Evolutionary conservation across 2,113 vertebrate genomes (phyloP).

Genomic region (Myrmophylax atrothorax): DNA sequence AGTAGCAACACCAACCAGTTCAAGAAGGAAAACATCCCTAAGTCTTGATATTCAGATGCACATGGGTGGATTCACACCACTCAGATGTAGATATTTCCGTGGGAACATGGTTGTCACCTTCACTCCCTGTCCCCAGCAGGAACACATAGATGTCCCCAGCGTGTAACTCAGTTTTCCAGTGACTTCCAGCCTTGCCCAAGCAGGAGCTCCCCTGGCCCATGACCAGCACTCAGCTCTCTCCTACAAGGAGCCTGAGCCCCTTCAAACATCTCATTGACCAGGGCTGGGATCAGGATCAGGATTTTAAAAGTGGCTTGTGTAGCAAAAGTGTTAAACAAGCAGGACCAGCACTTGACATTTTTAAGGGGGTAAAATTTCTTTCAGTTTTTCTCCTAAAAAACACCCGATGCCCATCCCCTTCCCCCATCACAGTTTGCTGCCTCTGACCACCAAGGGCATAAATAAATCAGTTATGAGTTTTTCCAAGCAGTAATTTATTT

Average conservation of each 20-base stretch:
- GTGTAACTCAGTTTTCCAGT: fast-evolving
- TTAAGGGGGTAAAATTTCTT: background rate
- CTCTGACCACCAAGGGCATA: background rate
- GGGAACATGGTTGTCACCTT: background rate
- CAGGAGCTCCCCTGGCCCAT: background rate
- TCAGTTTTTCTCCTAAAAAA: background rate
- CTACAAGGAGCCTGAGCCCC: background rate
- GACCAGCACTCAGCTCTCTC: background rate
- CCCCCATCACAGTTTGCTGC: background rate
- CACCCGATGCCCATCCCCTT: background rate
- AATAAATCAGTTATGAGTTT: slow-evolving; percentile 33
- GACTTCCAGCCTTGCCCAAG: fast-evolving
- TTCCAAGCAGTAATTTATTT: slow-evolving; percentile 25
- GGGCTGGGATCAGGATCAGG: background rate
- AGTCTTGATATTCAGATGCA: background rate
- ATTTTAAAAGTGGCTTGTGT: background rate
- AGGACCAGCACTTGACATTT: background rate
- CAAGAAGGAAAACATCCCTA: background rate
- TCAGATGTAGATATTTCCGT: fast-evolving
- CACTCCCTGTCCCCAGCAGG: background rate
- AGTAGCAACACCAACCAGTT: fast-evolving
- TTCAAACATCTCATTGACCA: background rate
- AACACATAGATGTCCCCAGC: background rate
- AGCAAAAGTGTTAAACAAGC: background rate
- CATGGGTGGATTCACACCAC: background rate